These are phyloP conservation scores for Bursaphelenchus okinawaensis DNA, from an alignment of 2,888 invertebrate genomes.

Conservation along the genomic window DNA sequence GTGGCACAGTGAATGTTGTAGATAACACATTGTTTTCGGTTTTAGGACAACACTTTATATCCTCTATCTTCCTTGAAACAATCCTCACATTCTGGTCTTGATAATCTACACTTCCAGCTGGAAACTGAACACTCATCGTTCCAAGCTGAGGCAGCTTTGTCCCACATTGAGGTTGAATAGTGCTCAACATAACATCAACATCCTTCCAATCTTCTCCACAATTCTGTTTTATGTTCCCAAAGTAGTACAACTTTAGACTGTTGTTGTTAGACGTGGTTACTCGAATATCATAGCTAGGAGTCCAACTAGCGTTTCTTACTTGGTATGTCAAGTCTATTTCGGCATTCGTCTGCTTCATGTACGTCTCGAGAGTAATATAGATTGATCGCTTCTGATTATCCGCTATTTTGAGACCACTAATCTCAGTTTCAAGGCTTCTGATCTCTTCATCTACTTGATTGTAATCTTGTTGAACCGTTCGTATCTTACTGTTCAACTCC, in stretches of 20 bases:
- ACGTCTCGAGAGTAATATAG: conserved; percentile 16
- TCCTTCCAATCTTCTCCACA: conserved; percentile 59
- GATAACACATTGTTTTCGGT: conserved; percentile 35
- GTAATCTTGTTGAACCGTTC: conserved; percentile 5
- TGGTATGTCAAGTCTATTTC: conserved; percentile 29
- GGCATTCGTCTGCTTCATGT: conserved; percentile 1
- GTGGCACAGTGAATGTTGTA: conserved; percentile 38
- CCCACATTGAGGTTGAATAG: conserved; percentile 45
- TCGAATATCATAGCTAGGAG: conserved; percentile 48
- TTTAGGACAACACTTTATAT: background rate
- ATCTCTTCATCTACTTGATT: conserved; percentile 17
- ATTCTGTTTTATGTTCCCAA: conserved; percentile 57
- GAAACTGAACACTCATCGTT: conserved; percentile 39
- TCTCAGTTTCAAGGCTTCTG: conserved; percentile 14
- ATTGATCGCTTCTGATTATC: conserved; percentile 16
- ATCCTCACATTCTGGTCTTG: background rate
- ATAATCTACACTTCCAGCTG: background rate
- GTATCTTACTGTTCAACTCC: conserved; percentile 19
- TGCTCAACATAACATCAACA: conserved; percentile 38
- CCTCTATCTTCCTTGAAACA: background rate
- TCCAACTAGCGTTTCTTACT: conserved; percentile 45
- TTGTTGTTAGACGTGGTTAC: conserved; percentile 33
- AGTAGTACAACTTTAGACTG: conserved; percentile 46
- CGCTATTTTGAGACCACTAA: background rate
- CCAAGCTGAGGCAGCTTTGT: conserved; percentile 43